Evolutionary conservation across 2,113 vertebrate species (phyloP).

Genomic region (Epinephelus cyanopodus): DNA sequence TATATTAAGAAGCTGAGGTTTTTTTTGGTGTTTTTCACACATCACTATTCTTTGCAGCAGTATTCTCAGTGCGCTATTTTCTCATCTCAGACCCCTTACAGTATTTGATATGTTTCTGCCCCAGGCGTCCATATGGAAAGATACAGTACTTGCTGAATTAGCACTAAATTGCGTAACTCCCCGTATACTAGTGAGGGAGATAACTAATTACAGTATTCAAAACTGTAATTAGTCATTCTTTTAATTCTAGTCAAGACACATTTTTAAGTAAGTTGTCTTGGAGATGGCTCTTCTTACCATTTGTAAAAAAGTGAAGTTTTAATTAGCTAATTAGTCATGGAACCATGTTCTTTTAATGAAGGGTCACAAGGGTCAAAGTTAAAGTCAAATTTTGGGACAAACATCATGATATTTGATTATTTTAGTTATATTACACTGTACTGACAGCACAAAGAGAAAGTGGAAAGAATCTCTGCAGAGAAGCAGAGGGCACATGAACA

Average conservation of each 20-base stretch:
- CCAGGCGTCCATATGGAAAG: not conserved
- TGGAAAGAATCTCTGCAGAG: not conserved
- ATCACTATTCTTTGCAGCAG: constrained; percentile 3
- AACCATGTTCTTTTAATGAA: constrained; percentile 2
- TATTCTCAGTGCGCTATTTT: constrained; percentile 9
- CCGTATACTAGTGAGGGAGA: constrained; percentile 11
- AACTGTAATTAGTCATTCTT: constrained; percentile 29
- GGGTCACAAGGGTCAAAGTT: not conserved
- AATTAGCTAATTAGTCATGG: constrained; percentile 19
- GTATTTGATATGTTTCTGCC: constrained; percentile 26
- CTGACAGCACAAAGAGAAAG: not conserved
- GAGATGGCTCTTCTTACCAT: not conserved
- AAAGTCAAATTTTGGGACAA: not conserved
- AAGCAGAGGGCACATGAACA: constrained; percentile 20
- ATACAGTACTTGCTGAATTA: constrained; percentile 21
- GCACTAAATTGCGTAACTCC: constrained; percentile 3
- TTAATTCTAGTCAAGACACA: constrained; percentile 7
- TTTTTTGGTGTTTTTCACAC: not conserved
- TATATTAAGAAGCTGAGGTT: not conserved
- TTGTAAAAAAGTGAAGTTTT: constrained; percentile 2
- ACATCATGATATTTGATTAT: constrained; percentile 9
- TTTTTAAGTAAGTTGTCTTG: constrained; percentile 19
- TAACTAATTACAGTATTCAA: constrained; percentile 21
- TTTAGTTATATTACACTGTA: not conserved
- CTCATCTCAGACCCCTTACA: not conserved